phyloP scores from a whole-genome alignment of 2,113 vertebrate genomes.

The Peromyscus californicus region DNA sequence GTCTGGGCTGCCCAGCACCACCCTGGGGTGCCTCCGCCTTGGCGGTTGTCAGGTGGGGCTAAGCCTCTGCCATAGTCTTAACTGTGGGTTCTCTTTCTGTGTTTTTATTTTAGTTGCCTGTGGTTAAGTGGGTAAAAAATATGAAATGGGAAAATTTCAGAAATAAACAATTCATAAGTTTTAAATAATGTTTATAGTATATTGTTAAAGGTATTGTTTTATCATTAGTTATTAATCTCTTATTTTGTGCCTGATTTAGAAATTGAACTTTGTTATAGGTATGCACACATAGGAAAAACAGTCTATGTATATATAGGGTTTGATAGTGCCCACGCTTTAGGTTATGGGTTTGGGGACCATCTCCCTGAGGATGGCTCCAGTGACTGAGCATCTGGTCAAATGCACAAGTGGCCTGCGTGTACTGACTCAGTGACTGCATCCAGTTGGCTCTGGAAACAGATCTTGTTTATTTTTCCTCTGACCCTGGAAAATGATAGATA shows the following conservation, averaged over 20 bases:
- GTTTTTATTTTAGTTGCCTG: background rate
- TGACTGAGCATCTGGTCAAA: background rate
- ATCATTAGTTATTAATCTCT: background rate
- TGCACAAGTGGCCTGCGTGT: no score
- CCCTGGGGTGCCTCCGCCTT: accelerated
- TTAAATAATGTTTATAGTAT: background rate
- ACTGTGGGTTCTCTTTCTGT: background rate
- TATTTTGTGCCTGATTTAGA: background rate
- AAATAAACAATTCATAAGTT: background rate
- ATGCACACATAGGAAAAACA: background rate
- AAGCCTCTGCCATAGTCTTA: background rate
- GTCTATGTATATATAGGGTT: no score
- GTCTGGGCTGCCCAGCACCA: accelerated
- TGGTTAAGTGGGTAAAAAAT: background rate
- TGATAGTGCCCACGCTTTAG: background rate
- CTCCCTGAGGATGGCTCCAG: background rate
- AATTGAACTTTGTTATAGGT: background rate
- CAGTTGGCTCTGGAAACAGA: background rate
- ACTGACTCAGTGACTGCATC: background rate
- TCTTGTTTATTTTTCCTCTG: background rate
- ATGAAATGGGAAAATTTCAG: background rate
- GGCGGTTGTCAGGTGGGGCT: background rate
- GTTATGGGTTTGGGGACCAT: background rate
- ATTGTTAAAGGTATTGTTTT: background rate
- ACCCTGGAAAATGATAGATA: no score